phyloP scores from a whole-genome alignment of 2,113 vertebrate genomes.

The Acanthisitta chloris region DNA sequence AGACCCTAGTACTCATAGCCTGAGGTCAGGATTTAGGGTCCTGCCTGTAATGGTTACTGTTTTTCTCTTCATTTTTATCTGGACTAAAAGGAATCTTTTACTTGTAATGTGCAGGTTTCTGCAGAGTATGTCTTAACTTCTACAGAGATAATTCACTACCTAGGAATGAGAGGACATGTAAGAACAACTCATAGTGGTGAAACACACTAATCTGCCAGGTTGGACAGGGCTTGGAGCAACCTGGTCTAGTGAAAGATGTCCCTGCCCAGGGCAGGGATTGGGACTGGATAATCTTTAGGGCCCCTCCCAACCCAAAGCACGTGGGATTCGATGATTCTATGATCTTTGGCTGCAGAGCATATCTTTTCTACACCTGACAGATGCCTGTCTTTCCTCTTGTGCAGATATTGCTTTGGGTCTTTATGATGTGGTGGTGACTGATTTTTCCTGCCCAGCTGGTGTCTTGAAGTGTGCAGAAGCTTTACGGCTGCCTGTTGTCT shows the following conservation, averaged over 20 bases:
- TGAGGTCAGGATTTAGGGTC: background rate
- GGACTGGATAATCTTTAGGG: background rate
- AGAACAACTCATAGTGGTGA: background rate
- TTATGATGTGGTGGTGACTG: conserved; percentile 89
- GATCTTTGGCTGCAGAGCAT: background rate
- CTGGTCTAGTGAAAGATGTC: background rate
- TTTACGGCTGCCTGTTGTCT: conserved; percentile 85
- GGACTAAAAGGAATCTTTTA: background rate
- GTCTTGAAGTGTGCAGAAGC: conserved; percentile 81
- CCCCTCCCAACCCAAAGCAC: background rate
- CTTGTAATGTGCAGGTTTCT: background rate
- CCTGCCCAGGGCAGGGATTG: background rate
- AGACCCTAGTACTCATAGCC: background rate
- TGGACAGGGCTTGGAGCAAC: background rate
- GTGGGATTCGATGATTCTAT: background rate
- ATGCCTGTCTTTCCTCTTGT: conserved; percentile 8
- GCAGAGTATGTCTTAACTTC: background rate
- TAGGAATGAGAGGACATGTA: background rate
- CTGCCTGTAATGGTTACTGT: background rate
- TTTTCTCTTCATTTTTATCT: background rate
- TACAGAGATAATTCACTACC: background rate
- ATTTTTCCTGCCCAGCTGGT: conserved; percentile 79
- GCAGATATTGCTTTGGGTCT: conserved; percentile 85
- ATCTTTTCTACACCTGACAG: background rate
- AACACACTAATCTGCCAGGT: background rate